phyloP scores from a whole-genome alignment of 53 echinoderm and acorn worm genomes.

The Antedon mediterranea region DNA sequence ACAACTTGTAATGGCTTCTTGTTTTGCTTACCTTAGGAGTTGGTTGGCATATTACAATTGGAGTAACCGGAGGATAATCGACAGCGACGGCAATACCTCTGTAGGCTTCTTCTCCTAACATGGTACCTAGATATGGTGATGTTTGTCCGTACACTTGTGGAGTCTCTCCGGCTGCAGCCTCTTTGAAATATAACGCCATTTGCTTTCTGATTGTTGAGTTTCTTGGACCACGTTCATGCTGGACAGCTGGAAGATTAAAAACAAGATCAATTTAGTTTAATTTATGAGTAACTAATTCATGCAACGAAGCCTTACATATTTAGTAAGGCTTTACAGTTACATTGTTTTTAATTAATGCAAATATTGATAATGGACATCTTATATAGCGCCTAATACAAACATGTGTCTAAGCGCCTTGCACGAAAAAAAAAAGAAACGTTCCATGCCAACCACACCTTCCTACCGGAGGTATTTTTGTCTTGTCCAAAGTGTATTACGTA shows the following conservation, averaged over 20 bases:
- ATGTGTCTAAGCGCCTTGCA: too few relatives aligned
- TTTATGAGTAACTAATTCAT: too few relatives aligned
- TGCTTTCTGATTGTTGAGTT: slow-evolving; percentile 97
- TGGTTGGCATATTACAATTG: slow-evolving; percentile 29
- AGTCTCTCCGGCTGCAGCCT: slow-evolving; percentile 63
- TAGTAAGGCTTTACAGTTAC: too few relatives aligned
- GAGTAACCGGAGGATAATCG: slow-evolving; percentile 15
- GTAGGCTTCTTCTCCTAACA: slow-evolving; percentile 28
- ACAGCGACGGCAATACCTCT: slow-evolving; percentile 16
- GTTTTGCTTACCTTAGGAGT: slow-evolving; percentile 46
- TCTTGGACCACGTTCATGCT: slow-evolving; percentile 87
- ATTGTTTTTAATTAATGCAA: too few relatives aligned
- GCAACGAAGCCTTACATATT: too few relatives aligned
- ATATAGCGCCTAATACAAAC: too few relatives aligned
- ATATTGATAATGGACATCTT: too few relatives aligned
- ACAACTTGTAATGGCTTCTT: too few relatives aligned
- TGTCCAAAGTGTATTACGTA: too few relatives aligned
- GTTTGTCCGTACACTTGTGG: slow-evolving; percentile 46
- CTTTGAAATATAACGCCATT: slow-evolving; percentile 95
- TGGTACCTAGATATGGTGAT: slow-evolving; percentile 41
- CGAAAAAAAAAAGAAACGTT: too few relatives aligned
- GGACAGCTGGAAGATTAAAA: slow-evolving; percentile 49
- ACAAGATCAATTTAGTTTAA: background rate
- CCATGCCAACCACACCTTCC: too few relatives aligned
- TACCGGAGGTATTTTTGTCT: too few relatives aligned